Base-by-base conservation (phyloP, 1,140 invertebrate species). In the Steinernema feltiae region DNA sequence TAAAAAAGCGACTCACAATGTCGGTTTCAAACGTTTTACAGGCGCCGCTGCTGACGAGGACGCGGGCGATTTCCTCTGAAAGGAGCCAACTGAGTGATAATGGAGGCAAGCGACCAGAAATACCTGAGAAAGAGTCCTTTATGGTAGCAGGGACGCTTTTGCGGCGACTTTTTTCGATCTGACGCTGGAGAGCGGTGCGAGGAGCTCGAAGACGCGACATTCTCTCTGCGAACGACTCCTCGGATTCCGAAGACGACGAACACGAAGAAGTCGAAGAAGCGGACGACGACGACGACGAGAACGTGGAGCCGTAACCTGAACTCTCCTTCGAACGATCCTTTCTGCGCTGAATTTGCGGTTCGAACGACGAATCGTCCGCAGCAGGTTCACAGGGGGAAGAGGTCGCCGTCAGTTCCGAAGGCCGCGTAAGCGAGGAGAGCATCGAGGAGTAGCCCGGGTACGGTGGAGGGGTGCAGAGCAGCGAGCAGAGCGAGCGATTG, bases 401-500 rank as follows among this genome's bases (percentile, higher is more conserved):
- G 35, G 35, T 7, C 35, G 18, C 35, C 18, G 35, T 63, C 24
- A 27, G 12, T 12, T 21, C 53, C 3, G 53, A 63, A 27, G 53
- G 53, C 15, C 53, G 12, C 12, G 12, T 17, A 15, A 17, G 53
- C 53, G 53, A 12, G 53, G 53, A 63, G 12, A 17, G 53, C 12
- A 63, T 3, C 53, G 76, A 75, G 0, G 72, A 74, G 72, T 75
- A 77, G 72, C 76, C 76, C 1, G 76, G 76, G 30, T 74, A 74
- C 48, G 73, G 48, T 15, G 73, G 63, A 1, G 73, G 73, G 27
- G 73, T 74, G 27, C 73, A 74, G 1, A 74, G 48, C 12, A 74
- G 7, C 2, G 53, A 63, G 53, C 53, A 63, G 7, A 63, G 53
- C 2, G 53, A 63, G 15, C 53, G 53, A 21, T 63, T 63, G 7